Percentiles rank a stretch among this genome's conserved stretches.
Conservation (phyloP, 2,113 vertebrate species). For the Nesoenas mayeri region DNA sequence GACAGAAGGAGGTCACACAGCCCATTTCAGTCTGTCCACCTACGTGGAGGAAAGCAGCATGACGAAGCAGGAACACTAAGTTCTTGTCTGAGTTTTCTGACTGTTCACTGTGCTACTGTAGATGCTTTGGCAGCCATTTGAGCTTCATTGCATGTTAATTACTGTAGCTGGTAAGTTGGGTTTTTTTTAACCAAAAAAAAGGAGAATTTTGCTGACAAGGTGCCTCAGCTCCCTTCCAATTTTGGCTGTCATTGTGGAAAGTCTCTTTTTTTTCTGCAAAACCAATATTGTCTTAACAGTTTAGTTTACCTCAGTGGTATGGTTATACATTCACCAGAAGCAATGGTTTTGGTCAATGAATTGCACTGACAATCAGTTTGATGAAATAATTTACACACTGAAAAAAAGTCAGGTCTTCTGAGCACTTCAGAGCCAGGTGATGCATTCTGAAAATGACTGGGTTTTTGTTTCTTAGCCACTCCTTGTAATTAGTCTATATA, state of each 20-base stretch:
- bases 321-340: neutral
- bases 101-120: constrained; percentile 39
- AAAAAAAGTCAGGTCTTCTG: neutral
- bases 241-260: constrained; percentile 11
- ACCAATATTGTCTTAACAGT: neutral
- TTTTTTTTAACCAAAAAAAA: neutral
- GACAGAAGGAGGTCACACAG: constrained; percentile 67
- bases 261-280: neutral
- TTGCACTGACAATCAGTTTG: neutral
- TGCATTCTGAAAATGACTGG: neutral
- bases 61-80: constrained; percentile 63
- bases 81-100: constrained; percentile 65
- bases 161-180: neutral
- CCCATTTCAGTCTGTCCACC: constrained; percentile 58
- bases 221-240: neutral
- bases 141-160: constrained; percentile 48
- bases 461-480: neutral
- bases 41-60: constrained; percentile 53
- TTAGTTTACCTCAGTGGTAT: neutral
- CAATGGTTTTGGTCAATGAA: neutral
- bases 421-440: neutral
- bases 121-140: constrained; percentile 27
- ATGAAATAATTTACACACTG: neutral
- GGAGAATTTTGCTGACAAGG: constrained; percentile 11
- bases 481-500: neutral